These are phyloP conservation scores for Vireo griseus DNA, from an alignment of 2,797 vertebrate species.

Conservation along the genomic window DNA sequence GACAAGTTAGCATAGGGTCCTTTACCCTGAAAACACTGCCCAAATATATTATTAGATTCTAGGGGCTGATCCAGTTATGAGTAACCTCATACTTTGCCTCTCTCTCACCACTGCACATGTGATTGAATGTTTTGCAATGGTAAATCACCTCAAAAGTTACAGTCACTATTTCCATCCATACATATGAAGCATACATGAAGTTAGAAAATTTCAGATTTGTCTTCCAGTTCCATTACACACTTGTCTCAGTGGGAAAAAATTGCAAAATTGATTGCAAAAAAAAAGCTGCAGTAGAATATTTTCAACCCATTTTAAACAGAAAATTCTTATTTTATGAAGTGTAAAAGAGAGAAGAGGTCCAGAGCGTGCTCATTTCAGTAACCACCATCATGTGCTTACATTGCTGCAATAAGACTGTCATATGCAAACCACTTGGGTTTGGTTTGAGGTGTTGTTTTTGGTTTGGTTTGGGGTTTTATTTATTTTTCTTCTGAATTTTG, in stretches of 20 bases:
- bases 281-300: not conserved
- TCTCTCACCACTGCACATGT: not conserved
- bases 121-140: not conserved
- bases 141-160: not conserved
- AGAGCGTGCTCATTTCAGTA: not conserved
- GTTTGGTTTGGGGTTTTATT: not conserved
- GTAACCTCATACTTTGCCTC: not conserved
- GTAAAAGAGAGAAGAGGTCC: not conserved
- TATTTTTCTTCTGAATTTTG: not conserved
- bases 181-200: not conserved
- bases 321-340: not conserved
- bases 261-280: not conserved
- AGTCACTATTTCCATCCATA: not conserved
- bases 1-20: not conserved
- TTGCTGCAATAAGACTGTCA: not conserved
- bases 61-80: not conserved
- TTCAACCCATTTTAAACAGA: not conserved
- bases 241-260: not conserved
- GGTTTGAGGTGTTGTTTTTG: not conserved
- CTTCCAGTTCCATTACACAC: not conserved
- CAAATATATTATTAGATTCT: not conserved
- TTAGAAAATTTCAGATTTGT: not conserved
- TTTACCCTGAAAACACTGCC: not conserved
- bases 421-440: not conserved
- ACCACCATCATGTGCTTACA: not conserved